Conservation (phyloP, 2,113 vertebrate genomes). For the Epinephelus fuscoguttatus region DNA sequence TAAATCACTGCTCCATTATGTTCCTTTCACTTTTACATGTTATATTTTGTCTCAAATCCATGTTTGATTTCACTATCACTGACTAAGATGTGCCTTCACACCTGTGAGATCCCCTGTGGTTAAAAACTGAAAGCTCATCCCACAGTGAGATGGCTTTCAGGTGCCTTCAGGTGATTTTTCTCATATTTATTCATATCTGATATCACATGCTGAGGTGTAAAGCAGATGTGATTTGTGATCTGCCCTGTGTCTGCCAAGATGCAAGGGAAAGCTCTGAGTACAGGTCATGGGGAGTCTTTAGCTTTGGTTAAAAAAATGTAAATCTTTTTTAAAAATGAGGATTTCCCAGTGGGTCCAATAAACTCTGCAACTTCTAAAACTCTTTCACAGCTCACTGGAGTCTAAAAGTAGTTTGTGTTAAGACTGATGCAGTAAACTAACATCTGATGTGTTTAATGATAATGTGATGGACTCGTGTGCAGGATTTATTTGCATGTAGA, state of each 20-base stretch:
- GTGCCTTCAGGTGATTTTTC: slow-evolving; percentile 37
- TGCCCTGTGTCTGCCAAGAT: not conserved
- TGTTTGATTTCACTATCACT: slow-evolving; percentile 27
- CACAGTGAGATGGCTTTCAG: slow-evolving; percentile 39
- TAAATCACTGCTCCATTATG: slow-evolving; percentile 25
- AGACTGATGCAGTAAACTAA: not conserved
- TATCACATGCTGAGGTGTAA: slow-evolving; percentile 25
- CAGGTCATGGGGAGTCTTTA: not conserved
- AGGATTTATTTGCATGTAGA: too few relatives aligned
- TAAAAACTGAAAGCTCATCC: slow-evolving; percentile 35
- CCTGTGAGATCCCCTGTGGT: slow-evolving; percentile 27
- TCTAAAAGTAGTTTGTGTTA: not conserved
- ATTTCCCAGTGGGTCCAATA: not conserved
- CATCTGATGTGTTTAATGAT: not conserved
- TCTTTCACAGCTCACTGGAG: not conserved
- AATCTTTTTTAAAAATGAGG: not conserved
- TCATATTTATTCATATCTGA: slow-evolving; percentile 48
- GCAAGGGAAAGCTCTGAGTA: not conserved
- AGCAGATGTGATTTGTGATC: not conserved
- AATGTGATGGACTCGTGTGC: not conserved
- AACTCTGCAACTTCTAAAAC: not conserved
- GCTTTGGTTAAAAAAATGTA: not conserved
- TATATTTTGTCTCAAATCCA: slow-evolving; percentile 22
- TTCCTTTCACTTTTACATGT: slow-evolving; percentile 11
- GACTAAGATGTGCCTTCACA: slow-evolving; percentile 21